Evolutionary conservation across 2,797 vertebrate genomes (phyloP).

Genomic region (Diglossa cyanea): DNA sequence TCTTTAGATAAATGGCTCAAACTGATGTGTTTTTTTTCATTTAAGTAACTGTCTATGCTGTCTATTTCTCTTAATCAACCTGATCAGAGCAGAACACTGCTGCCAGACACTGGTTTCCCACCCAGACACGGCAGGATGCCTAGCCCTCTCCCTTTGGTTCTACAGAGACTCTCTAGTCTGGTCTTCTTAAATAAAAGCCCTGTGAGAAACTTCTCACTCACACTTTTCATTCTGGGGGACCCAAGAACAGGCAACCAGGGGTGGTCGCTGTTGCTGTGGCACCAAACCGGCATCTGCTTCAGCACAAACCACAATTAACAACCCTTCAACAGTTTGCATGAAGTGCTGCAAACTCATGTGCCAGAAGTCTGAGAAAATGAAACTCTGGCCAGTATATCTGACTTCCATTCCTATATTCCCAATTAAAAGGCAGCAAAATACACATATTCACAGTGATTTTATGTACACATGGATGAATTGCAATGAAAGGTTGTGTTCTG

Average conservation of each 20-base stretch:
- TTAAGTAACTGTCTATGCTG: not conserved
- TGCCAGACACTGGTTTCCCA: not conserved
- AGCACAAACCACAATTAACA: not conserved
- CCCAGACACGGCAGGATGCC: not conserved
- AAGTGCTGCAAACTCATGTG: not conserved
- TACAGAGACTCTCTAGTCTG: not conserved
- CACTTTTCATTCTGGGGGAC: not conserved
- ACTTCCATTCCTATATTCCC: not conserved
- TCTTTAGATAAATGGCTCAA: not conserved
- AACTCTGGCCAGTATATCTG: not conserved
- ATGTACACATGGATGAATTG: not conserved
- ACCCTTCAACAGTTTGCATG: not conserved
- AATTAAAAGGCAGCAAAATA: not conserved
- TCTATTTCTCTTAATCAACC: not conserved
- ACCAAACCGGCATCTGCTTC: not conserved
- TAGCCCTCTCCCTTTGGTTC: not conserved
- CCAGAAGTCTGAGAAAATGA: not conserved
- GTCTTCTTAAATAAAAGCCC: not conserved
- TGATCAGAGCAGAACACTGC: not conserved
- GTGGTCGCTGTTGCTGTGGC: fast-evolving
- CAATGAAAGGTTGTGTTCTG: not conserved
- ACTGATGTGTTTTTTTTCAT: not conserved
- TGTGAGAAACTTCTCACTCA: not conserved
- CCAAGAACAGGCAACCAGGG: not conserved
- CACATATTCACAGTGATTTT: not conserved